Evolutionary conservation across 2,113 vertebrate genomes (phyloP).

Genomic region (Varanus komodoensis): DNA sequence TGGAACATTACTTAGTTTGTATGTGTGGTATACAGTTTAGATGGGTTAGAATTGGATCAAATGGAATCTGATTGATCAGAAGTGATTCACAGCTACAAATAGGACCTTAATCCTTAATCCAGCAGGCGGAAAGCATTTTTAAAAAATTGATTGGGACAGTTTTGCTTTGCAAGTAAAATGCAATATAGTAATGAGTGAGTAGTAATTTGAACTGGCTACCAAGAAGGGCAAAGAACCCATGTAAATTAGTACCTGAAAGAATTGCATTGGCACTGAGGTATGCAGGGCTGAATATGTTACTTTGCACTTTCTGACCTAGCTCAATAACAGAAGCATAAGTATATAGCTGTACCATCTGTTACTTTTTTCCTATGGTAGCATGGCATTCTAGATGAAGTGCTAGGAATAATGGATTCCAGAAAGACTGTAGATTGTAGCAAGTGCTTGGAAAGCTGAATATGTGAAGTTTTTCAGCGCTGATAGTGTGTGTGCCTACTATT

Average conservation of each 20-base stretch:
- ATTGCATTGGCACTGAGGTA: background rate
- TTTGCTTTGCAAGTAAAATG: background rate
- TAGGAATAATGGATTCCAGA: background rate
- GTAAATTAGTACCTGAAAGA: background rate
- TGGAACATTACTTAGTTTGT: no score
- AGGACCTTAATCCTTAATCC: background rate
- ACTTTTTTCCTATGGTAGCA: background rate
- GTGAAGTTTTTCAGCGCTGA: background rate
- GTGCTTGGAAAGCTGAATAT: background rate
- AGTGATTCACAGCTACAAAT: background rate
- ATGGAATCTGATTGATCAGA: no score
- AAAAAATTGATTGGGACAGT: background rate
- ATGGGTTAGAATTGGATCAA: no score
- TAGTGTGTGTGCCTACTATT: background rate
- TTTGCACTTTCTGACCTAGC: background rate
- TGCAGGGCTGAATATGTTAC: background rate
- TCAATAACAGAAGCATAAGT: background rate
- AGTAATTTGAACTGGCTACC: background rate
- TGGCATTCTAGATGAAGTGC: background rate
- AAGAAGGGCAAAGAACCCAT: background rate
- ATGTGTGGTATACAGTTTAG: no score
- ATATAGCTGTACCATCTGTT: background rate
- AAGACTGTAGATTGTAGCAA: background rate
- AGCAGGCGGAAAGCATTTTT: background rate
- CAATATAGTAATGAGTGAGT: background rate